Evolutionary conservation across 2,888 invertebrate genomes (phyloP).

Genomic region (Trissolcus brochymenae): DNA sequence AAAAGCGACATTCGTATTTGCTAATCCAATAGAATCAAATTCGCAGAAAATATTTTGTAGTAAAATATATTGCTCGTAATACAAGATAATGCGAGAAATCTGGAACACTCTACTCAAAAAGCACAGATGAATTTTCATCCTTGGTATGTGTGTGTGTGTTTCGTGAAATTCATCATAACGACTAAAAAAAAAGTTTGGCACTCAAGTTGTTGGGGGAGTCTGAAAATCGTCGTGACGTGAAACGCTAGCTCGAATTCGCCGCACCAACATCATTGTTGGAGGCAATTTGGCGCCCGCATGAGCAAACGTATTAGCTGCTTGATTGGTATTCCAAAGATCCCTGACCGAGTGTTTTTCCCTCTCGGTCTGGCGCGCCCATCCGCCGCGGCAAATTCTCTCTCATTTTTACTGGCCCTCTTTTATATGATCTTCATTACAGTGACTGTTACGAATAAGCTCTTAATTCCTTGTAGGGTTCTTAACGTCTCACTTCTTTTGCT

Average conservation of each 20-base stretch:
- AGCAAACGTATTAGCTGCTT: conserved; percentile 64
- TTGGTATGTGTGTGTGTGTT: conserved; percentile 1
- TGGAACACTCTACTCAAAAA: neutral
- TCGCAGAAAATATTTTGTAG: neutral
- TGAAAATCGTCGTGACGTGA: conserved; percentile 56
- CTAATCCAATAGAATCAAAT: neutral
- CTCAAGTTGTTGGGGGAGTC: conserved; percentile 25
- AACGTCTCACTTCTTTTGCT: conserved; percentile 59
- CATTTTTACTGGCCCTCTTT: conserved; percentile 56
- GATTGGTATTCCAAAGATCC: conserved; percentile 60
- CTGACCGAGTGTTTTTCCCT: conserved; percentile 41
- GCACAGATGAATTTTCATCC: conserved; percentile 11
- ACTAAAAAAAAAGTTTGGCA: conserved; percentile 44
- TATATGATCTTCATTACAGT: conserved; percentile 71
- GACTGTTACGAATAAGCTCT: conserved; percentile 74
- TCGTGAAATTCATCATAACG: conserved; percentile 37
- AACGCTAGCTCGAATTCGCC: conserved; percentile 41
- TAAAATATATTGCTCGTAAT: no score
- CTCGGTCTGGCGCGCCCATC: conserved; percentile 13
- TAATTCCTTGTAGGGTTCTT: conserved; percentile 73
- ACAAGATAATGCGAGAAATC: conserved; percentile 3
- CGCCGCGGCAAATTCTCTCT: conserved; percentile 50
- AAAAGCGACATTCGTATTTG: neutral
- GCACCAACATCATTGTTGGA: conserved; percentile 57
- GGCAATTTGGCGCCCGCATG: conserved; percentile 71